A percentile compares a stretch with the other conserved stretches of the same genome.
Conservation (phyloP, 2,113 vertebrate genomes). For the Spea multiplicata region DNA sequence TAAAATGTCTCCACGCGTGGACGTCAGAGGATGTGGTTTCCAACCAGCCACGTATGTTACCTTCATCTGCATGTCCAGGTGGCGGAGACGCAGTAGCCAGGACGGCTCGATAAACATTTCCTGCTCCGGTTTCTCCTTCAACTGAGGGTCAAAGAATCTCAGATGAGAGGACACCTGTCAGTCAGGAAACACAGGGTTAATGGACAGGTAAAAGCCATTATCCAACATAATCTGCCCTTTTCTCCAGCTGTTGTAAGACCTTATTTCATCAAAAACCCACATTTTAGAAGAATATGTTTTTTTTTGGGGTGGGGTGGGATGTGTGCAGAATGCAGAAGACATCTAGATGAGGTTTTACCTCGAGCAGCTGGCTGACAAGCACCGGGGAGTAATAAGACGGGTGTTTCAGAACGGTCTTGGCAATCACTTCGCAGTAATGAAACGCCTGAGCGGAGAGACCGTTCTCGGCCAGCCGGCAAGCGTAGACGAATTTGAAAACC, state of each 20-base stretch:
- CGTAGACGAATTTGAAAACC: constrained; percentile 97
- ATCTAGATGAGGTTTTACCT: constrained; percentile 65
- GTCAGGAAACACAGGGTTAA: not conserved
- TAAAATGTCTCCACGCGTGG: too few species aligned
- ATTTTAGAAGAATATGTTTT: too few species aligned
- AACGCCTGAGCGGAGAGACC: constrained; percentile 92
- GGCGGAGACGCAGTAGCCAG: constrained; percentile 79
- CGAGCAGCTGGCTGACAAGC: constrained; percentile 82
- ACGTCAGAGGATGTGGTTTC: too few species aligned
- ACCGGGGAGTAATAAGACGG: constrained; percentile 77
- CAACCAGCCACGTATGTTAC: constrained; percentile 55
- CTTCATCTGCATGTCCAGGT: constrained; percentile 80
- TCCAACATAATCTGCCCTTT: too few species aligned
- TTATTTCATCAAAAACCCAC: too few species aligned
- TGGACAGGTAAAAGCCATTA: too few species aligned
- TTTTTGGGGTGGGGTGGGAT: too few species aligned
- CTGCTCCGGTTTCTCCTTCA: constrained; percentile 93
- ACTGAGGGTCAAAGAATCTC: constrained; percentile 90
- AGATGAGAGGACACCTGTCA: constrained; percentile 83
- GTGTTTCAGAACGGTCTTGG: constrained; percentile 74
- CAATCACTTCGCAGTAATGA: constrained; percentile 95
- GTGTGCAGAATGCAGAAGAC: too few species aligned
- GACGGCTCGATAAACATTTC: constrained; percentile 81
- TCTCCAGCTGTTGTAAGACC: too few species aligned
- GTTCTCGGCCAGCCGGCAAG: constrained; percentile 87